These are phyloP conservation scores for Ophiodon elongatus DNA, from an alignment of 2,113 vertebrate species.

Conservation along the genomic window DNA sequence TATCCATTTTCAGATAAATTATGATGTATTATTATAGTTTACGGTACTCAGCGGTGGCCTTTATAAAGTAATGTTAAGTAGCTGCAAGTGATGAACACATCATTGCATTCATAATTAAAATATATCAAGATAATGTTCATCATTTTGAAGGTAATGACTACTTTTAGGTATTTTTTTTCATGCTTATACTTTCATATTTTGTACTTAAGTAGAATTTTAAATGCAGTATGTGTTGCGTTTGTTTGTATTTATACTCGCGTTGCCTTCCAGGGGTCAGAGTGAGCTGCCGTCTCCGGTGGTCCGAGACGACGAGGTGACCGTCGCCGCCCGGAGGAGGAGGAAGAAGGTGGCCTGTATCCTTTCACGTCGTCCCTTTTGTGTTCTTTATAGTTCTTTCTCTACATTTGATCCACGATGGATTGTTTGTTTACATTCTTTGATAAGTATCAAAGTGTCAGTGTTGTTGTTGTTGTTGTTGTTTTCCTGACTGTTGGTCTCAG, in stretches of 20 bases:
- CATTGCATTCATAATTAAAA: neutral
- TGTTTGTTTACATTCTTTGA: no score
- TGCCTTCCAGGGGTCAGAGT: constrained; percentile 55
- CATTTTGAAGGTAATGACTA: neutral
- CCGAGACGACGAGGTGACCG: constrained; percentile 81
- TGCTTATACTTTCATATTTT: neutral
- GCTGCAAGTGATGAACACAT: neutral
- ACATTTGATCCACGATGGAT: no score
- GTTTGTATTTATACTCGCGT: neutral
- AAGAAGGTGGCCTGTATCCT: constrained; percentile 93
- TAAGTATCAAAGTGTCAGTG: neutral
- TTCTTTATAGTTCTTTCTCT: neutral
- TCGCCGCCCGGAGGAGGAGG: constrained; percentile 85
- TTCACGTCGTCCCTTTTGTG: neutral
- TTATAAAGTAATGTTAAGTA: neutral
- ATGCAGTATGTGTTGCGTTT: no score
- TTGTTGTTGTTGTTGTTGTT: constrained; percentile 30
- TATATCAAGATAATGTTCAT: neutral
- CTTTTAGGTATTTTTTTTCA: neutral
- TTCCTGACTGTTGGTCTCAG: constrained; percentile 64
- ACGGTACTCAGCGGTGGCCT: neutral
- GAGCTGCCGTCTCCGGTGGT: constrained; percentile 83
- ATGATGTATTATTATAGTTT: neutral
- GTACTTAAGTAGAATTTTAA: neutral
- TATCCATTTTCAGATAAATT: neutral